These are phyloP conservation scores for Physeter macrocephalus DNA, from an alignment of 2,113 vertebrate species.

Conservation along the genomic window DNA sequence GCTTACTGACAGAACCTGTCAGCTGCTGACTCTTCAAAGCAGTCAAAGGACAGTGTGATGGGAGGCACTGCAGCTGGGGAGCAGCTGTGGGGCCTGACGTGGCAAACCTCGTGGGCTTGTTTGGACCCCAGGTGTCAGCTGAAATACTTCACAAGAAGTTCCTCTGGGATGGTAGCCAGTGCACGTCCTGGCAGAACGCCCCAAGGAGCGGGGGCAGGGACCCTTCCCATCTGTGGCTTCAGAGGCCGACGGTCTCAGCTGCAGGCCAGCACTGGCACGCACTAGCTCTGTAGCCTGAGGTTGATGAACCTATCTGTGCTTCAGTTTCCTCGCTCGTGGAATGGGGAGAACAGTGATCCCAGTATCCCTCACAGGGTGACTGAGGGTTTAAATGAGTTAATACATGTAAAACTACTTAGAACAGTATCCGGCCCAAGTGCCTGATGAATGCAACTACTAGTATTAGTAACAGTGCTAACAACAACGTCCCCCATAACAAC, in stretches of 20 bases:
- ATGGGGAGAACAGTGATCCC: background rate
- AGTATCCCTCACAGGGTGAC: background rate
- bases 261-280: background rate
- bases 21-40: constrained; percentile 52
- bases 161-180: background rate
- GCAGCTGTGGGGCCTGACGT: constrained; percentile 19
- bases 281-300: background rate
- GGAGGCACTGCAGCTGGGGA: background rate
- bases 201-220: background rate
- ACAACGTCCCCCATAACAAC: background rate
- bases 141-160: background rate
- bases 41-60: background rate
- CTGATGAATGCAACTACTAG: background rate
- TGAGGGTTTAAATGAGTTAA: background rate
- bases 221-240: background rate
- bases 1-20: constrained; percentile 55
- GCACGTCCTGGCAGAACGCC: background rate
- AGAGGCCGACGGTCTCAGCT: background rate
- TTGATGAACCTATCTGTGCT: background rate
- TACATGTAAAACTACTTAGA: background rate
- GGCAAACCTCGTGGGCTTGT: background rate
- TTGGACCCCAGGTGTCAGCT: background rate
- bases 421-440: background rate
- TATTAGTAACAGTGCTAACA: too few relatives aligned
- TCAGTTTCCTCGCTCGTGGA: background rate